Percentiles rank a stretch among this genome's conserved stretches.
Evolutionary conservation across 2,888 invertebrate genomes (phyloP).

Genomic region (Galerucella calmariensis): DNA sequence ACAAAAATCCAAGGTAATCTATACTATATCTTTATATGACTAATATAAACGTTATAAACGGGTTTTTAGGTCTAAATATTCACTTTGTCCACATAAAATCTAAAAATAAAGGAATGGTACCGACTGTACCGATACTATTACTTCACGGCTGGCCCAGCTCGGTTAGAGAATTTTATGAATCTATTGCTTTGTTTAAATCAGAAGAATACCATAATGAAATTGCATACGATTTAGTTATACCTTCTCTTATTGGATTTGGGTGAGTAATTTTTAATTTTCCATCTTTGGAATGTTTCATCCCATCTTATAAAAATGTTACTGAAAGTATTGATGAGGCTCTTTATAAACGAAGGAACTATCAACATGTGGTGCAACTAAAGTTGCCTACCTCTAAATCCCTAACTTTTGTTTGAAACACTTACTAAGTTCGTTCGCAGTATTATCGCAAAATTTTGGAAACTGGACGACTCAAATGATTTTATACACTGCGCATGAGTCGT

Average conservation of each 20-base stretch:
- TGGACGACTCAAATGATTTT: too few species aligned
- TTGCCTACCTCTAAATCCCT: neutral
- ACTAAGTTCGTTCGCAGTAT: too few species aligned
- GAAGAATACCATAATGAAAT: conserved; percentile 32
- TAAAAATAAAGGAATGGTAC: conserved; percentile 41
- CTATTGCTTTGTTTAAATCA: conserved; percentile 39
- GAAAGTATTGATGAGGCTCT: too few species aligned
- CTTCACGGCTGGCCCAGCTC: conserved; percentile 92
- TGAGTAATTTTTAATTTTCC: conserved; percentile 19
- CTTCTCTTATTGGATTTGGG: conserved; percentile 48
- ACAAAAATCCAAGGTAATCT: conserved; percentile 73
- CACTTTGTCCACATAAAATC: conserved; percentile 74
- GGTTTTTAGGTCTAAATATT: conserved; percentile 62
- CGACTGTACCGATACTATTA: conserved; percentile 74
- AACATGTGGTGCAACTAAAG: too few species aligned
- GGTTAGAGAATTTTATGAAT: conserved; percentile 79
- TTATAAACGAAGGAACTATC: too few species aligned
- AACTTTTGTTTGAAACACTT: too few species aligned
- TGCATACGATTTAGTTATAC: conserved; percentile 45
- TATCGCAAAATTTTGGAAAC: too few species aligned
- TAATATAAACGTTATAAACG: neutral
- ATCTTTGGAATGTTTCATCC: neutral
- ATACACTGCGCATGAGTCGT: too few species aligned
- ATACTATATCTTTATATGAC: neutral
- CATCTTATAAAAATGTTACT: neutral